Evolutionary conservation across 2,113 vertebrate genomes (phyloP).

Genomic region (Mionectes macconnelli): DNA sequence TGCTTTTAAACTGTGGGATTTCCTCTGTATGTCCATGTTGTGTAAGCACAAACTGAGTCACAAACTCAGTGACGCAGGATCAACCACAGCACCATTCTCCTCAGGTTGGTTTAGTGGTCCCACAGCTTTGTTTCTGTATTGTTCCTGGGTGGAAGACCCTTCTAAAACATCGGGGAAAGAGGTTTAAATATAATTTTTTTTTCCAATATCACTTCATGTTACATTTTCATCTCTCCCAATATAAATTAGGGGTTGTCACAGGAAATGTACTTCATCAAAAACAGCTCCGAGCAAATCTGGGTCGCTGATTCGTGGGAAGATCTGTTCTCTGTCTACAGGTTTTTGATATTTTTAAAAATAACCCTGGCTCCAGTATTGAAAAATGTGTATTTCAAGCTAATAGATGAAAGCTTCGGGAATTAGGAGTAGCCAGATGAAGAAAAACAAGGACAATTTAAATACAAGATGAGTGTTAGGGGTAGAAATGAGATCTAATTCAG

Average conservation of each 20-base stretch:
- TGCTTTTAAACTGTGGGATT: background rate
- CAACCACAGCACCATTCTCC: rapidly evolving
- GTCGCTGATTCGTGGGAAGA: background rate
- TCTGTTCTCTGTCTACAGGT: background rate
- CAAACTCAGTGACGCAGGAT: background rate
- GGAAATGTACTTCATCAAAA: background rate
- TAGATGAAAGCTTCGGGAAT: background rate
- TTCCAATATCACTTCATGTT: background rate
- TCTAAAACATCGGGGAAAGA: background rate
- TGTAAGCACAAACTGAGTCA: background rate
- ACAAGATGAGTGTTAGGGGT: background rate
- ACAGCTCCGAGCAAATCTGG: slow-evolving; percentile 15
- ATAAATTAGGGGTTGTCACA: background rate
- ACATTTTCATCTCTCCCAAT: background rate
- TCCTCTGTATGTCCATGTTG: background rate
- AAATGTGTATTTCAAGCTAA: background rate
- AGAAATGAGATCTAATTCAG: background rate
- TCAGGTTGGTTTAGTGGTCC: background rate
- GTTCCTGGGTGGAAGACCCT: background rate
- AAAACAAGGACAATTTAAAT: background rate
- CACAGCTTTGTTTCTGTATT: background rate
- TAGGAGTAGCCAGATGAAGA: background rate
- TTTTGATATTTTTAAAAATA: slow-evolving; percentile 31
- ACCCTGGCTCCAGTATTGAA: background rate
- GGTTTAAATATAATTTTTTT: background rate